Base-by-base conservation (phyloP, 2,797 vertebrate genomes). In the Astyanax mexicanus region DNA sequence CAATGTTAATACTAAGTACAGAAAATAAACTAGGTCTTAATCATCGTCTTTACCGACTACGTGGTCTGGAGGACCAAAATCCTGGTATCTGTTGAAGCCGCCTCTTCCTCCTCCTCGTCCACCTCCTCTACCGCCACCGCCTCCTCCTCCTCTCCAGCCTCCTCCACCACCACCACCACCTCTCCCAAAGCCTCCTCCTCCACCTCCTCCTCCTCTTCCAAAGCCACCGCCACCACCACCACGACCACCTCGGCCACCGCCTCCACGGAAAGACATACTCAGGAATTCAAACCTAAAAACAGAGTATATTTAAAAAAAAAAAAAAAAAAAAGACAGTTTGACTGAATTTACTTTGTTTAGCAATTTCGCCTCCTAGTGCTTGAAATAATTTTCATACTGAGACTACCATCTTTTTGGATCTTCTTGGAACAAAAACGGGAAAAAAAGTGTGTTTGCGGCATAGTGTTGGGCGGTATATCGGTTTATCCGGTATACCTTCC, bases 11-110 rank as follows among this genome's bases (percentile, higher is more conserved):
- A n/a, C n/a, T n/a, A n/a, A n/a, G n/a, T n/a, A n/a, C n/a, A n/a
- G n/a, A n/a, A n/a, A n/a, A n/a, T n/a, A n/a, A 15, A 44, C 42
- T 40, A 51, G 6, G 3, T 0, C 1, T 1, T 27, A 13, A 11
- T 21, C 10, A 5, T 0, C 7, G 0, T 32, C 5, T 95, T 88
- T 95, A 99, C 98, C 92, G 3, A 99, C 96, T 67, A 99, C 96
- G 15, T 93, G 84, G 55, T 99, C 98, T 0, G 98, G 98, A 42
- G 98, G 98, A 7, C 98, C 98, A 19, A 84, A 97, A 84, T 97
- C 94, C 69, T 93, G 92, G 10, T 90, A 91, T 88, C 93, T 93
- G 87, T 95, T 95, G 86, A 95, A 99, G 32, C 96, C 96, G 25
- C 97, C 96, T 85, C 97, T 87, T 51, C 94, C 94, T 27, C 95